Percentiles rank a stretch among this genome's conserved stretches.
These are phyloP conservation scores for Bombus waltoni DNA, from an alignment of 1,140 invertebrate genomes.

Conservation along the genomic window DNA sequence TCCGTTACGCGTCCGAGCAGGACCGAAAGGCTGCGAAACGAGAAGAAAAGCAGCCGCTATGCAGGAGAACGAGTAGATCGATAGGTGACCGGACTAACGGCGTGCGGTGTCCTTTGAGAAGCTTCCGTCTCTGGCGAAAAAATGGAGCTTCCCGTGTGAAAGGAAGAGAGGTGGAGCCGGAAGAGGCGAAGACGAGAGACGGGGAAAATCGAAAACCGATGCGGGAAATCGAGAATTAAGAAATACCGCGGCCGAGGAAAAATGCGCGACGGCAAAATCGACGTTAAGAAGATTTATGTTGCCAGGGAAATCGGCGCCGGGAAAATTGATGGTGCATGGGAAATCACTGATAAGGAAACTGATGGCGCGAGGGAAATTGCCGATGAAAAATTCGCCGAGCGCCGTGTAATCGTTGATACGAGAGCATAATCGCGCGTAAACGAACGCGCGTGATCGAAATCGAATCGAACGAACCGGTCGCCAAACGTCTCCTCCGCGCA, in stretches of 20 bases:
- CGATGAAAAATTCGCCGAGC: neutral
- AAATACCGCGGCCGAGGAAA: neutral
- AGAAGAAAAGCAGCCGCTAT: neutral
- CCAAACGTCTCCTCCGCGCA: no score
- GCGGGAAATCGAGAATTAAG: slow-evolving; percentile 43
- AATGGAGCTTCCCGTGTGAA: neutral
- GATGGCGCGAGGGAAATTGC: neutral
- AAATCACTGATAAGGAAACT: neutral
- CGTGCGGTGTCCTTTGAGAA: neutral
- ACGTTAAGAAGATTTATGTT: slow-evolving; percentile 23
- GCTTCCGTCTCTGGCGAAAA: neutral
- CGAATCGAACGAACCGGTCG: no score
- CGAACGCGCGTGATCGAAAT: no score
- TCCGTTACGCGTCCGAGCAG: slow-evolving; percentile 25
- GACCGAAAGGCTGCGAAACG: slow-evolving; percentile 11
- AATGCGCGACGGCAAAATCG: neutral
- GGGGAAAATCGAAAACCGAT: slow-evolving; percentile 1
- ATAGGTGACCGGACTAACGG: neutral
- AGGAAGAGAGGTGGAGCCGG: neutral
- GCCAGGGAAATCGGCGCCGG: no score
- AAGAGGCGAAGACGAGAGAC: no score
- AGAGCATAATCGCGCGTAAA: slow-evolving; percentile 8
- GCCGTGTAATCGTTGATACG: neutral
- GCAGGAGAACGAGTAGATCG: slow-evolving; percentile 12
- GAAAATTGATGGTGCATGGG: slow-evolving; percentile 1